These are phyloP conservation scores for Labeo catla DNA, from an alignment of 2,113 vertebrate genomes.

Conservation along the genomic window DNA sequence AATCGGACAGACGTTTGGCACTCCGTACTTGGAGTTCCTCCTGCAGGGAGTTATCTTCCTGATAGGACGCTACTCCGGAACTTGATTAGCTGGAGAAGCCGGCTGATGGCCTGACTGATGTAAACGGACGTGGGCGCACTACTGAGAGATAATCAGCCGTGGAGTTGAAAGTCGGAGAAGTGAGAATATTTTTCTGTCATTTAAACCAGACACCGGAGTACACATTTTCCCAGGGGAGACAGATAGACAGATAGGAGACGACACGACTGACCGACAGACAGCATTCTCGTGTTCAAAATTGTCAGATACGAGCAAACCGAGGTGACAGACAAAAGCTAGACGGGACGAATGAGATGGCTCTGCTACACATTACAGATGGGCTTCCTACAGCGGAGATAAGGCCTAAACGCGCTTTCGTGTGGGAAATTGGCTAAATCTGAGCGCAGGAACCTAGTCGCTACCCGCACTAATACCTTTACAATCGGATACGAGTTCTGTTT, in stretches of 20 bases:
- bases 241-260: conserved; percentile 27
- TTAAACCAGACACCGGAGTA: background rate
- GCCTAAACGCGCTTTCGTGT: background rate
- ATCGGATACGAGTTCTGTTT: background rate
- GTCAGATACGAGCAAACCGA: conserved; percentile 10
- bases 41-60: conserved; percentile 8
- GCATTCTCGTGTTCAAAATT: background rate
- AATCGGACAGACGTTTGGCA: conserved; percentile 23
- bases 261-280: background rate
- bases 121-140: background rate
- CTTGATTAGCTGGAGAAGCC: conserved; percentile 36
- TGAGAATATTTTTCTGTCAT: conserved; percentile 1
- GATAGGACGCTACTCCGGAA: background rate
- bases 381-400: conserved; percentile 8
- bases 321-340: conserved; percentile 19
- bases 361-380: conserved; percentile 22
- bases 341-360: conserved; percentile 8
- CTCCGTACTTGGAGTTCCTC: background rate
- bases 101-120: conserved; percentile 18
- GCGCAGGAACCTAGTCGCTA: background rate
- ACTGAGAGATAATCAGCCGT: conserved; percentile 29
- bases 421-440: conserved; percentile 6
- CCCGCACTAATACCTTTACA: background rate
- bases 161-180: conserved; percentile 3
- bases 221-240: background rate